Evolutionary conservation across 2,113 vertebrate species (phyloP), one percentile per base, ranked within the genome.

Genomic region (Zosterops lateralis): DNA sequence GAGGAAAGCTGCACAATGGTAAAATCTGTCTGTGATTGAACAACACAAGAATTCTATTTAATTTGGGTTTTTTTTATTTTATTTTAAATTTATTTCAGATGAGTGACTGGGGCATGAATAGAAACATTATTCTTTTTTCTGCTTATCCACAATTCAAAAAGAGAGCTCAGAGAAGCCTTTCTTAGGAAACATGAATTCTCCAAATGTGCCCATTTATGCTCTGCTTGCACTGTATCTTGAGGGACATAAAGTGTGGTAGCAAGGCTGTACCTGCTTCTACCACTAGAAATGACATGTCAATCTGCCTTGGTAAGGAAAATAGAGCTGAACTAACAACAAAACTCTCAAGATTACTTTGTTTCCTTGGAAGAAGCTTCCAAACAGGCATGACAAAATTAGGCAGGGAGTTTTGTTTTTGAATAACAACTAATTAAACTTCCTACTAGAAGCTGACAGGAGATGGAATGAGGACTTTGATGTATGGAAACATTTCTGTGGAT

Each of bases 161-260:
- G 13, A 76, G 32, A 58, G 18, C 25, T 80, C 29, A 45, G 19
- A 83, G 36, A 53, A 74, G 21, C 32, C n/a, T 74, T 90, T 66
- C 62, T 78, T 6, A 47, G 38, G 31, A 70, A 81, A 74, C 4
- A 4, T 0, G 6, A 14, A 51, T 67, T 73, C 80, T 73, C 42
- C 53, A 77, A 36, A 50, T 1, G 4, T 45, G 25, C 17, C 65
- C 20, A 15, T 72, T 58, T 47, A 38, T 0, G 1, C 17, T 67
- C 19, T 65, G 32, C 45, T 66, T 34, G 31, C 56, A 42, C 8
- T 44, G 1, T 13, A 21, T 9, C 54, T 22, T 73, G 25, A 7
- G 42, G 31, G 36, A 57, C 12, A 48, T 7, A 0, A 44, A 38
- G 62, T 7, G 28, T 3, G 18, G 71, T 20, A n/a, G 17, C 0